Conservation (phyloP, 2,113 vertebrate genomes). For the Brachypteracias leptosomus region DNA sequence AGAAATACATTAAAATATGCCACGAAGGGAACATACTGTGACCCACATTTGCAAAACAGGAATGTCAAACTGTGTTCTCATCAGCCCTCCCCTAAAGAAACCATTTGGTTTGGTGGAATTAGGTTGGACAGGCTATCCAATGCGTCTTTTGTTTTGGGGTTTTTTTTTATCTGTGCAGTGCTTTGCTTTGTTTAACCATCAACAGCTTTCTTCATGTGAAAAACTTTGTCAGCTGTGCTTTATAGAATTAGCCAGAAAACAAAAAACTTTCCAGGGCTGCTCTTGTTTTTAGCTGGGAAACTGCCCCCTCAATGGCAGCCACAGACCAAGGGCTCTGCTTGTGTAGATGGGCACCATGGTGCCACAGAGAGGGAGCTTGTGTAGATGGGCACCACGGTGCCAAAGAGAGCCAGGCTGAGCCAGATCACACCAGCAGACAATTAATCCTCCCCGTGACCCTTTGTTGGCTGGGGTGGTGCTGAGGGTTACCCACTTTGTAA, state of each 20-base stretch:
- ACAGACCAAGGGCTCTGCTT: not conserved
- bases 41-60: conserved; percentile 69
- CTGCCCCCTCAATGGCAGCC: not conserved
- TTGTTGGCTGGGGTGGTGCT: not conserved
- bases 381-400: not conserved
- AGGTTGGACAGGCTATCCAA: conserved; percentile 38
- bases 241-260: not conserved
- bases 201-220: not conserved
- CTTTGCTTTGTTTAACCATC: conserved; percentile 3
- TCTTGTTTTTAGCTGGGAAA: conserved; percentile 2
- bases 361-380: not conserved
- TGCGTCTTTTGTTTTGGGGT: not conserved
- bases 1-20: not conserved
- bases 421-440: fast-evolving
- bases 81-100: conserved; percentile 69
- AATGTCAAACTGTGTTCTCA: conserved; percentile 68
- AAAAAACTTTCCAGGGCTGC: not conserved
- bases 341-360: not conserved
- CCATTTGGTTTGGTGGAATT: conserved; percentile 27
- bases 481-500: not conserved
- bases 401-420: not conserved
- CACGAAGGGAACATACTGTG: conserved; percentile 37
- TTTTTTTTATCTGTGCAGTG: no score
- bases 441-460: not conserved
- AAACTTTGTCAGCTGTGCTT: not conserved